These are phyloP conservation scores for Cepaea hortensis DNA, from an alignment of 2,888 invertebrate genomes.

Conservation along the genomic window DNA sequence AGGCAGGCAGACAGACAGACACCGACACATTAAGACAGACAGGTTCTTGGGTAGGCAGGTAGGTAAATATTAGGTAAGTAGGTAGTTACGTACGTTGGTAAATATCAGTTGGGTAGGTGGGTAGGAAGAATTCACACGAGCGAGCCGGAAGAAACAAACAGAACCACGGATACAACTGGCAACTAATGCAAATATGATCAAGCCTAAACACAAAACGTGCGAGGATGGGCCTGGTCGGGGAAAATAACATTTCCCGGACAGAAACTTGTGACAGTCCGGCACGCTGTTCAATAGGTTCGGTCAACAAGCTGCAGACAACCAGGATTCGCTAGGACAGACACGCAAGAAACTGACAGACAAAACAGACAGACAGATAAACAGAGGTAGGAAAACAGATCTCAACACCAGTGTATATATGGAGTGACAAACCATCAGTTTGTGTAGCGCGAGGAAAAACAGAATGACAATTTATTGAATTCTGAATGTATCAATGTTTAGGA, in stretches of 20 bases:
- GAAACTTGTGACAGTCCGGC: background rate
- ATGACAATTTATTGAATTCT: too few relatives aligned
- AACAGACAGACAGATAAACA: slow-evolving; percentile 15
- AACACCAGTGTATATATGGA: background rate
- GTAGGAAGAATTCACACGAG: too few relatives aligned
- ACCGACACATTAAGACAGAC: too few relatives aligned
- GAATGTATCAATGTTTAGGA: too few relatives aligned
- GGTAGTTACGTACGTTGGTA: too few relatives aligned
- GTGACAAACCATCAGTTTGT: background rate
- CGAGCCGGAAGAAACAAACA: too few relatives aligned
- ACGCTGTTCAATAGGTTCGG: background rate
- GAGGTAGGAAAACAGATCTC: background rate
- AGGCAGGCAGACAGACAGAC: too few relatives aligned
- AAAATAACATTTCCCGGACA: background rate
- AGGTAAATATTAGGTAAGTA: too few relatives aligned
- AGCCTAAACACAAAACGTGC: background rate
- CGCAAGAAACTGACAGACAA: background rate
- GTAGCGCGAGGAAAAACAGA: background rate
- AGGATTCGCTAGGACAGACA: background rate
- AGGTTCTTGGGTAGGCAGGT: too few relatives aligned
- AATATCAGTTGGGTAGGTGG: too few relatives aligned
- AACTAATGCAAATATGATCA: background rate
- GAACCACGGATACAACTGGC: background rate
- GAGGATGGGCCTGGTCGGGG: too few relatives aligned
- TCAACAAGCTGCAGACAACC: background rate